Conservation (phyloP, 2,113 vertebrate genomes). For the Gallinago jamesoni region DNA sequence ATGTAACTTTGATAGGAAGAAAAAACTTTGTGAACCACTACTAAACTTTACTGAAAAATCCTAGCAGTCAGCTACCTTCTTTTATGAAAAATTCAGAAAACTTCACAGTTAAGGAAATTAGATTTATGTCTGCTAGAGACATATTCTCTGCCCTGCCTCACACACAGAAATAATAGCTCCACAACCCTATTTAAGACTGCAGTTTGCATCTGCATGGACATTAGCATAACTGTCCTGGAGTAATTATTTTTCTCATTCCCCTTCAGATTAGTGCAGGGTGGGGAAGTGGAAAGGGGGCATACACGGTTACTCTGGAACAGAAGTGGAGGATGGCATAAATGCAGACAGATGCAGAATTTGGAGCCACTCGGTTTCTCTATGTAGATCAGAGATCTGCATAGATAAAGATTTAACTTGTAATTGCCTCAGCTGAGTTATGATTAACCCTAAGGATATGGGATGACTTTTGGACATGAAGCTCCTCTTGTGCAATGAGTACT, state of each 20-base stretch:
- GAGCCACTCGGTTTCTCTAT: neutral
- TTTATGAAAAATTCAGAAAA: neutral
- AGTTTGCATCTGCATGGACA: neutral
- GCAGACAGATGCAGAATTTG: neutral
- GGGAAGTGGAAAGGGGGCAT: neutral
- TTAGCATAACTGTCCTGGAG: neutral
- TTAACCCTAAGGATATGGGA: neutral
- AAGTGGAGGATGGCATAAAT: fast-evolving
- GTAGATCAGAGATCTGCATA: neutral
- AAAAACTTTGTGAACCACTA: neutral
- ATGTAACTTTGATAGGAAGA: neutral
- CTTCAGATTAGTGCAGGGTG: neutral
- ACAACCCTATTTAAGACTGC: neutral
- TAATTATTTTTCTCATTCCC: neutral
- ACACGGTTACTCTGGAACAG: neutral
- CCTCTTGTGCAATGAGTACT: neutral
- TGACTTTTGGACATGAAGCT: neutral
- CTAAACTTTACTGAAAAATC: neutral
- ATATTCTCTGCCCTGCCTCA: neutral
- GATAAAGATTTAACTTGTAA: neutral
- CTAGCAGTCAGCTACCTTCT: neutral
- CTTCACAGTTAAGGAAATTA: neutral
- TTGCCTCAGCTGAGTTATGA: constrained; percentile 6
- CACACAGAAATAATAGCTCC: neutral
- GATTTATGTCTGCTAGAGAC: neutral